These are phyloP conservation scores for Lordiphosa andalusiaca DNA, from an alignment of 2,888 invertebrate genomes.

Conservation along the genomic window DNA sequence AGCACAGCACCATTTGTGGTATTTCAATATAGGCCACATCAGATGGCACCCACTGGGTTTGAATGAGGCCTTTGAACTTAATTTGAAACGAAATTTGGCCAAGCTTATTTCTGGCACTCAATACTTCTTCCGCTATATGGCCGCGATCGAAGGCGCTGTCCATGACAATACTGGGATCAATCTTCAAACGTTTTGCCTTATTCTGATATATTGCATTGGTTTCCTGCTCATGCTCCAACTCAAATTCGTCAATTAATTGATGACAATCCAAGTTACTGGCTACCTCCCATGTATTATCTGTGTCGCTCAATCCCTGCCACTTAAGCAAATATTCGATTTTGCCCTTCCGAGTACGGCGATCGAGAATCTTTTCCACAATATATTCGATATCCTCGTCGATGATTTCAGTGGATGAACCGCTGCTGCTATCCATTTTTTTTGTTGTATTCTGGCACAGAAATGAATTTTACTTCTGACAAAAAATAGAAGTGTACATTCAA, in stretches of 20 bases:
- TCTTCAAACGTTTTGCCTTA: constrained; percentile 35
- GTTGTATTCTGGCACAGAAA: no score
- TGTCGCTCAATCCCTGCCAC: constrained; percentile 21
- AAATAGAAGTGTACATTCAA: neutral
- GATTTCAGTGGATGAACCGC: no score
- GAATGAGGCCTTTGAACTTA: constrained; percentile 23
- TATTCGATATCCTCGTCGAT: constrained; percentile 3
- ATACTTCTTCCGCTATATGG: constrained; percentile 16
- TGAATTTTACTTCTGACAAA: no score
- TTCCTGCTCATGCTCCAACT: neutral
- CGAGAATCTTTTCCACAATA: constrained; percentile 21
- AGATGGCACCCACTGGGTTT: constrained; percentile 7
- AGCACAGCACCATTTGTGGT: constrained; percentile 32
- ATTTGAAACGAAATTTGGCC: constrained; percentile 22
- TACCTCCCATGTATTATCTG: constrained; percentile 39
- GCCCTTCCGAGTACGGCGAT: constrained; percentile 2
- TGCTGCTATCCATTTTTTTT: neutral
- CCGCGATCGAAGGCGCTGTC: constrained; percentile 29
- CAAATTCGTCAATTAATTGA: constrained; percentile 13
- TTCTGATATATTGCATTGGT: neutral
- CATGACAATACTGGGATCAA: constrained; percentile 19
- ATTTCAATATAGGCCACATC: constrained; percentile 32
- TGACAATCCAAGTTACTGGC: constrained; percentile 9
- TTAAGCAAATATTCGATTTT: constrained; percentile 25
- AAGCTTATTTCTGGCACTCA: neutral